Percentiles rank a stretch among this genome's conserved stretches.
Evolutionary conservation across 2,113 vertebrate genomes (phyloP).

Genomic region (Lucifuga dentata): DNA sequence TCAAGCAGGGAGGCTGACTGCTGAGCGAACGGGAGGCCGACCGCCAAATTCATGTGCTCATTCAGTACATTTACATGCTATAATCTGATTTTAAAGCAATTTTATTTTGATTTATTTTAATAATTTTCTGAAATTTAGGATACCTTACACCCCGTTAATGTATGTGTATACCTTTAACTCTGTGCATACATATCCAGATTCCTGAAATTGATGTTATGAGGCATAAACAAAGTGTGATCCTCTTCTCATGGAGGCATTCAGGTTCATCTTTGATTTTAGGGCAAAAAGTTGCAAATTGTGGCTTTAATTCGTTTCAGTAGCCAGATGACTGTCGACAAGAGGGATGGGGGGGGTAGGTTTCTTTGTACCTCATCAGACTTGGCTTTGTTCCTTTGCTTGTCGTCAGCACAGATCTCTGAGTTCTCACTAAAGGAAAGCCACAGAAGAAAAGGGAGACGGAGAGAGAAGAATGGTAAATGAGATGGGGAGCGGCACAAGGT

Average conservation of each 20-base stretch:
- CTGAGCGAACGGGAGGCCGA: too few species aligned
- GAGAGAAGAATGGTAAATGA: neutral
- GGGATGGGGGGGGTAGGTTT: neutral
- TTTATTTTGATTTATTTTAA: too few species aligned
- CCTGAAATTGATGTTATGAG: neutral
- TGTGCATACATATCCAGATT: neutral
- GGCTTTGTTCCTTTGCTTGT: conserved; percentile 89
- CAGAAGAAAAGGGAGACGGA: neutral
- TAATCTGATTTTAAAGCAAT: neutral
- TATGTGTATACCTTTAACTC: too few species aligned
- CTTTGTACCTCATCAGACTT: conserved; percentile 82
- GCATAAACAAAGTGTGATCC: too few species aligned
- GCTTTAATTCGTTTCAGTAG: neutral
- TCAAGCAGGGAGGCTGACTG: conserved; percentile 18
- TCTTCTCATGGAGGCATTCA: too few species aligned
- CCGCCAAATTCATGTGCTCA: too few species aligned
- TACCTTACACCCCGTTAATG: neutral
- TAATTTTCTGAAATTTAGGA: neutral
- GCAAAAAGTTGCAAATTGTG: neutral
- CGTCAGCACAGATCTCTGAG: conserved; percentile 80
- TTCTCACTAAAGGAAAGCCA: conserved; percentile 84
- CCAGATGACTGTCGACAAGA: neutral
- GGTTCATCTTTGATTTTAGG: too few species aligned
- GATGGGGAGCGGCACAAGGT: conserved; percentile 23
- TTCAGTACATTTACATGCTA: neutral